Percentiles rank a stretch among this genome's conserved stretches.
Evolutionary conservation across 1,140 invertebrate species (phyloP).

Genomic region (Drosophila oshimai): DNA sequence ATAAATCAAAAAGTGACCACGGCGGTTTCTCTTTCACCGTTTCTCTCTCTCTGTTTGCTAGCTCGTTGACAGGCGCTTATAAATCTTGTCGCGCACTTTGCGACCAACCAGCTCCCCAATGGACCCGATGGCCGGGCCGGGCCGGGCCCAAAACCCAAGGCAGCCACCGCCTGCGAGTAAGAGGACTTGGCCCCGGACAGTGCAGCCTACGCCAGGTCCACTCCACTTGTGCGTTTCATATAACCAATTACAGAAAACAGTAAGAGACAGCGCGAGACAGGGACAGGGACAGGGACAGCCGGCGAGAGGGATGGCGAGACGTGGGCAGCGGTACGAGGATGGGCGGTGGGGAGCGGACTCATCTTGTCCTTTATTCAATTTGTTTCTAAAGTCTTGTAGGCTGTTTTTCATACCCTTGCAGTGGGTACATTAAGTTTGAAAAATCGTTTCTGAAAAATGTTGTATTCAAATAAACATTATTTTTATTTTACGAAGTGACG

Average conservation of each 20-base stretch:
- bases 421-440: not conserved
- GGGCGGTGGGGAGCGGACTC: conserved; percentile 11
- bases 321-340: conserved; percentile 1
- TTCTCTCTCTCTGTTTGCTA: conserved; percentile 20
- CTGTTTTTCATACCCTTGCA: conserved; percentile 18
- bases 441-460: no score
- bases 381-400: conserved; percentile 37
- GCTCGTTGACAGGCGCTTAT: conserved; percentile 77
- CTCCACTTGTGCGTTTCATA: conserved; percentile 70
- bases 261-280: conserved; percentile 37
- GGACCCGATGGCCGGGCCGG: conserved; percentile 13
- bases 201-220: conserved; percentile 47
- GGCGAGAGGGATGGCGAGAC: not conserved
- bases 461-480: no score
- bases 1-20: conserved; percentile 80
- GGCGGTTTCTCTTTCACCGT: conserved; percentile 37
- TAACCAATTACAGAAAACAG: conserved; percentile 68
- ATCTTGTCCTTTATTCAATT: conserved; percentile 67
- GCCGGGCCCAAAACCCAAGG: not conserved
- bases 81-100: conserved; percentile 79
- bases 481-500: no score
- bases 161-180: conserved; percentile 5
- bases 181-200: not conserved
- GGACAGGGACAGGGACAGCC: conserved; percentile 18
- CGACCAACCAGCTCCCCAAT: conserved; percentile 14